Conservation (phyloP, 2,113 vertebrate species). For the Callocephalon fimbriatum region DNA sequence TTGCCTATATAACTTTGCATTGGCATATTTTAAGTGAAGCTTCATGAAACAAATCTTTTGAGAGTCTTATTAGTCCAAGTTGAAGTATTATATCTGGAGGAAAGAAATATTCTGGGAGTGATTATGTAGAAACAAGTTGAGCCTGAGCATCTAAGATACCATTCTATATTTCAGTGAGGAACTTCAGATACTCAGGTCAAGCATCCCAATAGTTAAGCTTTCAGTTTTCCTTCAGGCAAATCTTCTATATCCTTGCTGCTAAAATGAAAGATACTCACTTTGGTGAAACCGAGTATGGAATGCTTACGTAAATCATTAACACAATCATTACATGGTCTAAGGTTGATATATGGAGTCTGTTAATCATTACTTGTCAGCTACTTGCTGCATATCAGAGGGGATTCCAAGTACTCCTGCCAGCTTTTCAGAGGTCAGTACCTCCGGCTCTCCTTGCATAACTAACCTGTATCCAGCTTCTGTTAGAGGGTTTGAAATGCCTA, state of each 20-base stretch:
- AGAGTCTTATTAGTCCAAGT: background rate
- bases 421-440: conserved; percentile 52
- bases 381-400: conserved; percentile 38
- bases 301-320: conserved; percentile 66
- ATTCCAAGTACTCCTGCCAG: background rate
- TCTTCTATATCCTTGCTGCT: background rate
- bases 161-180: background rate
- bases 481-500: conserved; percentile 63
- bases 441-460: conserved; percentile 38
- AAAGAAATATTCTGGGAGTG: background rate
- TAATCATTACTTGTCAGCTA: conserved; percentile 72
- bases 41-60: background rate
- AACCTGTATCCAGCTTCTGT: conserved; percentile 43
- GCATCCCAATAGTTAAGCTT: background rate
- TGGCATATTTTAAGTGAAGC: background rate
- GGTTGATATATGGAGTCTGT: conserved; percentile 65
- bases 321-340: conserved; percentile 4
- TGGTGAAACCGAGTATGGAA: background rate
- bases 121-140: background rate
- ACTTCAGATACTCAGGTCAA: background rate
- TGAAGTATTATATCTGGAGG: background rate
- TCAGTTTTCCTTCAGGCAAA: conserved; percentile 5
- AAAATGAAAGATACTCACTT: background rate
- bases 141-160: background rate
- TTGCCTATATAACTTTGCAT: background rate